Base-by-base conservation (phyloP, 2,888 invertebrate genomes). In the Abscondita cerata region DNA sequence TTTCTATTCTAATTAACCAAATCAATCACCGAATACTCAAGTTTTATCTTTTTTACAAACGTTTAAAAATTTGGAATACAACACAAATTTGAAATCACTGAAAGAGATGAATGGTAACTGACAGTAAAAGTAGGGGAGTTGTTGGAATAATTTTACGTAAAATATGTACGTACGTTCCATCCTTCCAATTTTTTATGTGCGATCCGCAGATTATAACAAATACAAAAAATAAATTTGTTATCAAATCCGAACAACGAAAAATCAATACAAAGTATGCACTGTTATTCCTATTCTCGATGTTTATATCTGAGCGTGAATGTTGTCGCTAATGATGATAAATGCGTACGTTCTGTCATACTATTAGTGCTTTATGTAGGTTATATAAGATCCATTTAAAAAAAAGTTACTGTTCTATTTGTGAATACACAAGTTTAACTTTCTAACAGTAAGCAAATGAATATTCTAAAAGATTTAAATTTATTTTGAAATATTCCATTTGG, bases 271-370 rank as follows among this genome's bases (percentile, higher is more conserved):
- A 4, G 6, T 25, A 25, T 25, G 2, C 25, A 2, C 25, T 25
- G 25, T 2, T 25, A 25, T 25, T 25, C 6, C 25, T 2, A 25
- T 25, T 2, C 25, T 25, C 25, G 25, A 25, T 25, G 34, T 46
- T 54, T 54, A 44, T 41, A 18, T 54, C 44, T 44, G 16, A 13
- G 9, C 25, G 16, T 18, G 18, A 44, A 54, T 54, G 31, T 13
- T 54, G 53, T 54, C 44, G 12, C 33, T 44, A 54, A 54, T 46
- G 44, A 54, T 54, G 53, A 54, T 54, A 54, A 54, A 54, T 54
- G 53, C 33, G 46, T 54, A 44, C 25, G 20, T 54, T 16, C 12
- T 20, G 44, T 54, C 6, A 25, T 25, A 4, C 4, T 2, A 25
- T 4, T 25, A 25, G 25, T 25, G n/a, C n/a, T n/a, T n/a, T n/a